Conservation (phyloP, 2,113 vertebrate genomes). For the Cercopithecus mona region DNA sequence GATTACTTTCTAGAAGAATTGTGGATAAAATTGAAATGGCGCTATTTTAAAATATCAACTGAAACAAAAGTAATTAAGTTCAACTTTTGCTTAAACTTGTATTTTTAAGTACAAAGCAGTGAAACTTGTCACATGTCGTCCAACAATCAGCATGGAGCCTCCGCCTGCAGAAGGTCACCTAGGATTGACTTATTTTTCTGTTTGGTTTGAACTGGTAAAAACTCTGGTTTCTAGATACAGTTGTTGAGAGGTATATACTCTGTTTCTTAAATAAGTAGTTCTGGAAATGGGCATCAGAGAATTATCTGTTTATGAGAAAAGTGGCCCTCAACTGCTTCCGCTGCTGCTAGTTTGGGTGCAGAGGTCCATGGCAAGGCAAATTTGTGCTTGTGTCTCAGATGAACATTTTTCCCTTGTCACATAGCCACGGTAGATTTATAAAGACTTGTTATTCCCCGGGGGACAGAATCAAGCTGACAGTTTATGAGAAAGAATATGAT, state of each 20-base stretch:
- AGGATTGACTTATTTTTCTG: background rate
- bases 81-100: background rate
- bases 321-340: rapidly evolving
- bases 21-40: background rate
- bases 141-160: rapidly evolving
- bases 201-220: background rate
- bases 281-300: background rate
- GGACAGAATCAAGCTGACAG: background rate
- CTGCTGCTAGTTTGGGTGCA: background rate
- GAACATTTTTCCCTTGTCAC: background rate
- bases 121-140: background rate
- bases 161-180: background rate
- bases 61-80: background rate
- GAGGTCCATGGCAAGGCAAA: background rate
- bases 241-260: background rate
- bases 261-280: background rate
- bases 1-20: background rate
- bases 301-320: background rate
- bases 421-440: background rate
- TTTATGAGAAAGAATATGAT: conserved; percentile 48
- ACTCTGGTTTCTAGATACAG: background rate
- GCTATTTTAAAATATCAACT: background rate
- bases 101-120: background rate
- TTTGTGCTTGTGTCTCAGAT: background rate
- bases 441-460: background rate